Conservation (phyloP, 2,888 invertebrate species). For the Anarsia innoxiella region DNA sequence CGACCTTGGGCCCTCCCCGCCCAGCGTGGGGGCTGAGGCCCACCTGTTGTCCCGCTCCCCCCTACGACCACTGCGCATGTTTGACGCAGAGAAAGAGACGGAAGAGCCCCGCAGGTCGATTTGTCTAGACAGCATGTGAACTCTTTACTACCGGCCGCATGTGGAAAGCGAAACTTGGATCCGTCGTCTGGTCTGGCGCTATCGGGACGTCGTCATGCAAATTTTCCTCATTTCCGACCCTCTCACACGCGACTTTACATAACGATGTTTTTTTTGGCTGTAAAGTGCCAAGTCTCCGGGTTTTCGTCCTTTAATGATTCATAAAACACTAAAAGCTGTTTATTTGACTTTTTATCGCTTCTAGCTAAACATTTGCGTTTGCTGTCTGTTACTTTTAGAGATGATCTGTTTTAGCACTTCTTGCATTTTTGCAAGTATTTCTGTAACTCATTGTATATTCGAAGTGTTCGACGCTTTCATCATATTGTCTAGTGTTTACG, state of each 20-base stretch:
- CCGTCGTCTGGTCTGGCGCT: slow-evolving; percentile 27
- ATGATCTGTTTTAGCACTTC: no score
- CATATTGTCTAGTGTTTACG: no score
- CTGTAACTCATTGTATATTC: no score
- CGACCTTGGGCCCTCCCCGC: slow-evolving; percentile 54
- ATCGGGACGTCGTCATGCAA: slow-evolving; percentile 41
- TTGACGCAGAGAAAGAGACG: slow-evolving; percentile 51
- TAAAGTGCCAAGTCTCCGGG: no score
- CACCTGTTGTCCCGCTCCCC: slow-evolving; percentile 58
- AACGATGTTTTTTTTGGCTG: no score
- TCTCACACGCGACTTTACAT: slow-evolving; percentile 6
- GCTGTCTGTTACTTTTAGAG: no score
- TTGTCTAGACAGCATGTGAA: slow-evolving; percentile 70
- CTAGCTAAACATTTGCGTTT: no score
- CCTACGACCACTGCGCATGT: slow-evolving; percentile 55
- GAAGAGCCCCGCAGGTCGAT: slow-evolving; percentile 57
- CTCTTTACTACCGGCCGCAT: slow-evolving; percentile 53
- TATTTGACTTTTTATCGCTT: no score
- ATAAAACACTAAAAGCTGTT: no score
- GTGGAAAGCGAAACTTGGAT: slow-evolving; percentile 26
- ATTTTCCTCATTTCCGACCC: slow-evolving; percentile 15
- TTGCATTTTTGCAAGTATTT: no score
- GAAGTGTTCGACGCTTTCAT: slow-evolving; percentile 7
- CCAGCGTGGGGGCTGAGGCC: slow-evolving; percentile 24
- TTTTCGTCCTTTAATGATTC: no score